These are phyloP conservation scores for Heliconius congener DNA, from an alignment of 1,140 invertebrate species.

Conservation along the genomic window DNA sequence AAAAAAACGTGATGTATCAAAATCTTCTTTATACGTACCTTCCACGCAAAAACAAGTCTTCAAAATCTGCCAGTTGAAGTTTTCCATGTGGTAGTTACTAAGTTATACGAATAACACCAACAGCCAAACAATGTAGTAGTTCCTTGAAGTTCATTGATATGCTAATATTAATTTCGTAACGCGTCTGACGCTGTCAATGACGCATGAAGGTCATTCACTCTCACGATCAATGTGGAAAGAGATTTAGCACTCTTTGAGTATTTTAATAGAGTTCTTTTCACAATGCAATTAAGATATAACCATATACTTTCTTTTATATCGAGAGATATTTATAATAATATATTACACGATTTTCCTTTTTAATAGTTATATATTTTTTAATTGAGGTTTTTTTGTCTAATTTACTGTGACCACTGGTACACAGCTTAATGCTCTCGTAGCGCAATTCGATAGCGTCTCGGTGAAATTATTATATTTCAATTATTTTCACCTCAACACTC, in stretches of 20 bases:
- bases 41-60: too few relatives aligned
- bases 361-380: background rate
- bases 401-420: too few relatives aligned
- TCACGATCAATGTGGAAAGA: background rate
- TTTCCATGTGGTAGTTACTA: background rate
- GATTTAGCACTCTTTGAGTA: background rate
- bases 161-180: constrained; percentile 18
- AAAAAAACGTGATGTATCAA: too few relatives aligned
- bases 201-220: constrained; percentile 24
- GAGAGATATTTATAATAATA: background rate
- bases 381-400: too few relatives aligned
- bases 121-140: background rate
- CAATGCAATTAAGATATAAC: background rate
- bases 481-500: too few relatives aligned
- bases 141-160: constrained; percentile 6
- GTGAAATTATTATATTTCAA: too few relatives aligned
- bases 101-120: background rate
- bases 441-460: too few relatives aligned
- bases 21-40: too few relatives aligned
- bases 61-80: background rate
- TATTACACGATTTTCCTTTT: background rate
- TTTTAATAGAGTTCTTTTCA: background rate
- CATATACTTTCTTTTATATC: background rate
- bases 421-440: too few relatives aligned
- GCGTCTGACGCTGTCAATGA: constrained; percentile 15